Evolutionary conservation across 2,797 vertebrate species (phyloP), one percentile per base, ranked within the genome.

Genomic region (Cryptoblepharus egeriae): DNA sequence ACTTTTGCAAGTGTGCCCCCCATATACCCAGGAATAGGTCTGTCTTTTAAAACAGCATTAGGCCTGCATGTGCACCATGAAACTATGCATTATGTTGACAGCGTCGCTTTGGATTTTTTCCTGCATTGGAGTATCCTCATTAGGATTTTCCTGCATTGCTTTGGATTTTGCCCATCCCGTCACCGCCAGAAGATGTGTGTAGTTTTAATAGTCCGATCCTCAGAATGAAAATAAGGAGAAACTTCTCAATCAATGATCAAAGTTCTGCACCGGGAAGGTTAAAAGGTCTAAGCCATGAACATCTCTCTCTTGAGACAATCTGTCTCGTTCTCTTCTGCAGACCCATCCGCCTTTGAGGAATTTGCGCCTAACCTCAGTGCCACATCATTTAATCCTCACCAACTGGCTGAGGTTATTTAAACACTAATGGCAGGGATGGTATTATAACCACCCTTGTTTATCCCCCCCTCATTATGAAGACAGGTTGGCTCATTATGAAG

Each of bases 321-420:
- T 28, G 52, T 52, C 30, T 49, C 81, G 83, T 77, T 75, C 81
- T 75, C 82, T 30, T 55, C 45, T 13, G n/a, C 79, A 73, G 49
- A 76, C 3, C 0, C 1, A 75, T 60, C n/a, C 32, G 60, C 12
- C 13, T 73, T 18, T 24, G 63, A 73, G 79, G 67, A 79, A 67
- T 28, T 77, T n/a, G n/a, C n/a, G n/a, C n/a, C 67, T 75, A 85
- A 11, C 5, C 42, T 0, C 2, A 6, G 1, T 0, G 58, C 73
- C 15, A 0, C 13, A 0, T 52, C 72, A 85, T 88, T 69, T 79
- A 80, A 77, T 77, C 80, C 78, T 58, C 73, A 57, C n/a, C 80
- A 89, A 80, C 39, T 49, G 28, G 11, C 68, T 83, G 77, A 9
- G 15, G 74, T 85, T 90, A 85, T 90, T 87, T 86, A 81, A 87